A percentile compares a stretch with the other conserved stretches of the same genome.
Conservation (phyloP, 2,888 invertebrate species). For the Papilio gigon region DNA sequence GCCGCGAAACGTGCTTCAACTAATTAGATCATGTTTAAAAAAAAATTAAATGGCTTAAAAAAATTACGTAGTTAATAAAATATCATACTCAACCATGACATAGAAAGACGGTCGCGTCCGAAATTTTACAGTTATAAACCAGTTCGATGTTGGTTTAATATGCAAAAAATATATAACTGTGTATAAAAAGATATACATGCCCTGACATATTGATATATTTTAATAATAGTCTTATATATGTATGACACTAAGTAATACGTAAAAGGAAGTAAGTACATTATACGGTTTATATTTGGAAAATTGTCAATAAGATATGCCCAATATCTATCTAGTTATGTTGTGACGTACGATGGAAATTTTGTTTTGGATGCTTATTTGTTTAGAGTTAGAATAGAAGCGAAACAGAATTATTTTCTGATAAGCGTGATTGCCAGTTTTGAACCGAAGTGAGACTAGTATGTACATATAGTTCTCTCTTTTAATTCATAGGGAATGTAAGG, state of each 20-base stretch:
- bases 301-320: too few species aligned
- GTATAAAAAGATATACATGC: not conserved
- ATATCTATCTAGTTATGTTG: not conserved
- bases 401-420: too few species aligned
- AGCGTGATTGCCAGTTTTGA: too few species aligned
- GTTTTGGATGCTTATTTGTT: not conserved
- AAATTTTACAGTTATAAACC: constrained; percentile 19
- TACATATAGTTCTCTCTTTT: too few species aligned
- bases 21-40: not conserved
- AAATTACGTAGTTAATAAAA: not conserved
- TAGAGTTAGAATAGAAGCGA: not conserved
- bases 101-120: not conserved
- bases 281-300: not conserved
- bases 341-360: not conserved
- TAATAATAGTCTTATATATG: not conserved
- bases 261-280: too few species aligned
- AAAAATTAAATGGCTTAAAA: not conserved
- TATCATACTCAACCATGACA: not conserved
- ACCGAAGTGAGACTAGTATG: too few species aligned
- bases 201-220: not conserved
- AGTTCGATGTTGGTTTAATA: not conserved
- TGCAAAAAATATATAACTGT: not conserved
- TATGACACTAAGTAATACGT: not conserved
- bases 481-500: too few species aligned
- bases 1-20: not conserved